Percentiles rank a stretch among this genome's conserved stretches.
These are phyloP conservation scores for Stenichneumon culpator DNA, from an alignment of 2,888 invertebrate genomes.

Conservation along the genomic window DNA sequence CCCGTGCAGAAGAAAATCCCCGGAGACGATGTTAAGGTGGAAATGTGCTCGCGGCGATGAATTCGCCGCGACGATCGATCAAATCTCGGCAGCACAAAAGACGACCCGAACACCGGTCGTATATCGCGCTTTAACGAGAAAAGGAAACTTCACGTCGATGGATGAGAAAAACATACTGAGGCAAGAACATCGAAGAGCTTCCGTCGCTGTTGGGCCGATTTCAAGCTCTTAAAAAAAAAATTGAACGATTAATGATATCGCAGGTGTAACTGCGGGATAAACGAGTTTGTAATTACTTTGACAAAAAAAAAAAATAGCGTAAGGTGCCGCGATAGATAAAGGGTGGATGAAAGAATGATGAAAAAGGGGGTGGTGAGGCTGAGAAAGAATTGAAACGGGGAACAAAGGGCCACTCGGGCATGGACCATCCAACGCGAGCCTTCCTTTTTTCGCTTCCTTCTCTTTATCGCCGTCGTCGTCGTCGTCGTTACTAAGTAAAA, in stretches of 20 bases:
- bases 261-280: slow-evolving; percentile 18
- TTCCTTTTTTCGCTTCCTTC: slow-evolving; percentile 25
- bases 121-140: slow-evolving; percentile 9
- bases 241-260: slow-evolving; percentile 25
- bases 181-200: slow-evolving; percentile 13
- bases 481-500: slow-evolving; percentile 39
- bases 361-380: not conserved
- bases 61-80: slow-evolving; percentile 23
- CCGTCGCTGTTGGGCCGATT: not conserved
- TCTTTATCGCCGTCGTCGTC: slow-evolving; percentile 26
- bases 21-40: not conserved
- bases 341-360: not conserved
- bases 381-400: slow-evolving; percentile 55
- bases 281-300: slow-evolving; percentile 58
- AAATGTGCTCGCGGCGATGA: not conserved
- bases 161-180: not conserved
- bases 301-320: slow-evolving; percentile 3
- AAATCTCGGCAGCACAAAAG: slow-evolving; percentile 5
- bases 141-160: not conserved
- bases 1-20: not conserved
- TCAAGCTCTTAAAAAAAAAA: slow-evolving; percentile 1
- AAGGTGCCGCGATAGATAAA: not conserved
- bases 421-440: slow-evolving; percentile 24
- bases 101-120: not conserved
- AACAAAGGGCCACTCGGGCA: slow-evolving; percentile 49